Evolutionary conservation across 2,797 vertebrate genomes (phyloP), one percentile per base, ranked within the genome.

Genomic region (Sus cebifrons): DNA sequence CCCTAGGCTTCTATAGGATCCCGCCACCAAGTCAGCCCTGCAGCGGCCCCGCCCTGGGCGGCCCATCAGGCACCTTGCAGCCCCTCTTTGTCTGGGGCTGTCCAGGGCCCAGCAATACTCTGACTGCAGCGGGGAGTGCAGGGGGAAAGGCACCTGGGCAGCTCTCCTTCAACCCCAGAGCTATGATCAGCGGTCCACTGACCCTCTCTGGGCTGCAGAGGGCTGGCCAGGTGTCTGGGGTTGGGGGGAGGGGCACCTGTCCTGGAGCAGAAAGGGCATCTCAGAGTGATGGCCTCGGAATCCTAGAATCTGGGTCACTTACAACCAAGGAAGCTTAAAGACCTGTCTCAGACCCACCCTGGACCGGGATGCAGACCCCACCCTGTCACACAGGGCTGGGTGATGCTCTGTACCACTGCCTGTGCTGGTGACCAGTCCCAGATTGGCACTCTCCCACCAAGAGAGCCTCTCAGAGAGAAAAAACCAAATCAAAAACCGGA

Each of bases 1-100:
- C 44, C 74, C 84, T 78, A 67, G 14, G 94, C 96, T 92, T 96
- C 91, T 89, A 32, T 64, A 0, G 73, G 83, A 65, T 96, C 79
- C 75, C n/a, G 67, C 89, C 32, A 96, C 94, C 95, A n/a, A 52
- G 94, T 88, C 97, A 96, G 93, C 84, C 90, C 27, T 32, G 73
- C 49, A 29, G 92, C 85, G 67, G 95, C 88, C 84, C 21, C 68
- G 94, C 96, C 94, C 97, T 93, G 54, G 44, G 93, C 91, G 70
- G 90, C 95, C 94, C 96, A 93, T 89, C 79, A 92, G 94, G 96
- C 97, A 97, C 97, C 98, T 98, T 88, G 4, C 62, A 91, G 84
- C 89, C 96, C 79, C 96, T 96, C 98, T 98, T 98, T 98, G 98
- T 98, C 97, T 79, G 78, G 5, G 85, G 49, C 93, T 68, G 29